Percentiles rank a stretch among this genome's conserved stretches.
These are phyloP conservation scores for Calephelis nemesis DNA, from an alignment of 1,140 invertebrate species.

Conservation along the genomic window DNA sequence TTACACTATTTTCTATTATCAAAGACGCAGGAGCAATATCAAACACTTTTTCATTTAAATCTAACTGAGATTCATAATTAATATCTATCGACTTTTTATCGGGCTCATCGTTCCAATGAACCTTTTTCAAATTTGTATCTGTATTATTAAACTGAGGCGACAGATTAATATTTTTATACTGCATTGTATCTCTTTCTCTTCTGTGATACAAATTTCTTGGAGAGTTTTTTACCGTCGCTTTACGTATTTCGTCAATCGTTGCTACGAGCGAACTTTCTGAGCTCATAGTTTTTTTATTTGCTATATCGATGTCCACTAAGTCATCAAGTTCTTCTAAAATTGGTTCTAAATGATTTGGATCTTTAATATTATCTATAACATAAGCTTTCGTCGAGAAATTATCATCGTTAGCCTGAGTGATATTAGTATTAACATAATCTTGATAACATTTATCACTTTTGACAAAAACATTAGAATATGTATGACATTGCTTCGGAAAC, in stretches of 20 bases:
- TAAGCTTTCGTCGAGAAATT: conserved; percentile 80
- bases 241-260: conserved; percentile 83
- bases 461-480: conserved; percentile 69
- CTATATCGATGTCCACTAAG: conserved; percentile 59
- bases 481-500: conserved; percentile 65
- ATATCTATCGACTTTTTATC: conserved; percentile 57
- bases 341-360: conserved; percentile 79
- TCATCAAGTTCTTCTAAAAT: conserved; percentile 82
- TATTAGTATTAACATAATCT: conserved; percentile 79
- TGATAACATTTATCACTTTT: conserved; percentile 73
- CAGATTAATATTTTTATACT: conserved; percentile 56
- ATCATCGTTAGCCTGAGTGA: conserved; percentile 74
- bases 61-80: conserved; percentile 49
- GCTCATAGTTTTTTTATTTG: conserved; percentile 67
- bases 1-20: conserved; percentile 33
- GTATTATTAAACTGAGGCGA: conserved; percentile 41
- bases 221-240: conserved; percentile 79
- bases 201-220: conserved; percentile 81
- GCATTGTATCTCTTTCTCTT: conserved; percentile 78
- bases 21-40: conserved; percentile 37
- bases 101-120: conserved; percentile 74
- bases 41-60: conserved; percentile 45
- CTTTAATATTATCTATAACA: conserved; percentile 78
- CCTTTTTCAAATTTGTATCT: conserved; percentile 62
- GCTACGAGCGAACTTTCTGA: conserved; percentile 82